Evolutionary conservation across 2,113 vertebrate species (phyloP).

Genomic region (Sceloporus undulatus): DNA sequence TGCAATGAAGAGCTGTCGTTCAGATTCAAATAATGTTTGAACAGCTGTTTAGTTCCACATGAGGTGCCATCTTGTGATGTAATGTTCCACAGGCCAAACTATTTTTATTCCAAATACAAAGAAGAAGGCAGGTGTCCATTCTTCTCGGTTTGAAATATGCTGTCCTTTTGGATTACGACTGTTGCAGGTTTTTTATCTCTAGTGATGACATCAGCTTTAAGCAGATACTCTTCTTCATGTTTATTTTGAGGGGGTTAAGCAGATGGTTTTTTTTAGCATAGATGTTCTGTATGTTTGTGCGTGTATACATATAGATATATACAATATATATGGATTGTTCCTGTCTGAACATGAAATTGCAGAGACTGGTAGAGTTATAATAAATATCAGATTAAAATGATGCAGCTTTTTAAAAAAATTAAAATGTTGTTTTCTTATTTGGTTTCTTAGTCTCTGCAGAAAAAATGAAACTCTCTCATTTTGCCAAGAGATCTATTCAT

Average conservation of each 20-base stretch:
- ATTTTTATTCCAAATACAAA: conserved; percentile 22
- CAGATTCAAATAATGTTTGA: conserved; percentile 7
- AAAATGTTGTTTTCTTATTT: conserved; percentile 55
- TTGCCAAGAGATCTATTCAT: conserved; percentile 72
- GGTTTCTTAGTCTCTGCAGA: conserved; percentile 53
- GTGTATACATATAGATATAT: conserved; percentile 67
- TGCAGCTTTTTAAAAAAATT: conserved; percentile 50
- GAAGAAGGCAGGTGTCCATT: not conserved
- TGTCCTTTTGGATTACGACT: not conserved
- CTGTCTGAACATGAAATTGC: conserved; percentile 70
- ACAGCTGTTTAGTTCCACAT: not conserved
- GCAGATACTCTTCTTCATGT: conserved; percentile 27
- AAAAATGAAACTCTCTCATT: conserved; percentile 36
- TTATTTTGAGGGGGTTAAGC: conserved; percentile 44
- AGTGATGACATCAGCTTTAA: conserved; percentile 16
- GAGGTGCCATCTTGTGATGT: conserved; percentile 24
- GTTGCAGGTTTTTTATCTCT: not conserved
- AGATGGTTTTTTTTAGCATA: conserved; percentile 21
- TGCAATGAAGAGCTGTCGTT: conserved; percentile 35
- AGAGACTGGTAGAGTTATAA: conserved; percentile 75
- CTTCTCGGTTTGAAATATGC: accelerated
- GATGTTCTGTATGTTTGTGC: conserved; percentile 54
- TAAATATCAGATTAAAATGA: conserved; percentile 82
- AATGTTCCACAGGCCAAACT: not conserved
- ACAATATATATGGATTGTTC: conserved; percentile 61